Percentiles rank a stretch among this genome's conserved stretches.
Evolutionary conservation across 2,797 vertebrate species (phyloP).

Genomic region (Benthosema pterotum): DNA sequence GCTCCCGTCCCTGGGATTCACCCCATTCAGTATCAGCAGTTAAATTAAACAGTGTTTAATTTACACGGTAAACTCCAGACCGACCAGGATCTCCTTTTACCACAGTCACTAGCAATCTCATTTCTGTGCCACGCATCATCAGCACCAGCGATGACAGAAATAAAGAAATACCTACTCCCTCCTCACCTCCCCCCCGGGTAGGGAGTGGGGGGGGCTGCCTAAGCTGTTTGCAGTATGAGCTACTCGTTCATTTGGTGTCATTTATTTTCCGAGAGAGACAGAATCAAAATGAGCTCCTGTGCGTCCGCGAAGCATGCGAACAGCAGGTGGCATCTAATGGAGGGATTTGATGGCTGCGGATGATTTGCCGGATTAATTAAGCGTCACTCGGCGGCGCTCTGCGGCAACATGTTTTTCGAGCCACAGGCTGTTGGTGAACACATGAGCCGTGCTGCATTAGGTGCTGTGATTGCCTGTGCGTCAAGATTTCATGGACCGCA

Average conservation of each 20-base stretch:
- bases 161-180: slow-evolving; percentile 25
- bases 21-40: slow-evolving; percentile 4
- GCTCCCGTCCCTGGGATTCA: too few species aligned
- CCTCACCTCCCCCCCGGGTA: not conserved
- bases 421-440: not conserved
- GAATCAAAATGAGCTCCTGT: not conserved
- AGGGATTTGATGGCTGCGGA: not conserved
- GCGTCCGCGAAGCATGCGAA: not conserved
- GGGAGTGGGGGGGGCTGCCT: too few species aligned
- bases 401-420: slow-evolving; percentile 2
- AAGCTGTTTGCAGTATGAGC: slow-evolving; percentile 21
- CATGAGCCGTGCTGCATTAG: not conserved
- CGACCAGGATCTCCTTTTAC: slow-evolving; percentile 18
- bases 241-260: slow-evolving; percentile 26
- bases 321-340: slow-evolving; percentile 2
- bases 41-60: not conserved
- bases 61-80: slow-evolving; percentile 32
- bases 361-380: slow-evolving; percentile 16
- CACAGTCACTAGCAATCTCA: slow-evolving; percentile 7
- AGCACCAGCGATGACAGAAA: slow-evolving; percentile 24
- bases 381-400: not conserved
- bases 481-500: not conserved
- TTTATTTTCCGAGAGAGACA: slow-evolving; percentile 25
- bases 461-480: not conserved
- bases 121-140: slow-evolving; percentile 24